These are phyloP conservation scores for Gastrophryne carolinensis DNA, from an alignment of 2,797 vertebrate species.

Conservation along the genomic window DNA sequence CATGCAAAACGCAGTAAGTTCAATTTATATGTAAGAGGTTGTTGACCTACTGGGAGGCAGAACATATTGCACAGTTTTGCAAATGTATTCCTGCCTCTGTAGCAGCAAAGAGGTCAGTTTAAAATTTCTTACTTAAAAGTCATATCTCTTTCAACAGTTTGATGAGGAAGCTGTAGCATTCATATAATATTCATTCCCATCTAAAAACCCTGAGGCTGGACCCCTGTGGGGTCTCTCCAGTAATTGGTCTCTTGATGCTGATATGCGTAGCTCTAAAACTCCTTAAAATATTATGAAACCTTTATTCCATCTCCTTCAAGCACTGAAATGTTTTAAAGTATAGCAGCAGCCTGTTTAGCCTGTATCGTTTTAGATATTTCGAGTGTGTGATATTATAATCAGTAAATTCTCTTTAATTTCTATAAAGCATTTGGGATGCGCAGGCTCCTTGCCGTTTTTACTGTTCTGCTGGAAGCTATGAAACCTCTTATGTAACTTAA, in stretches of 20 bases:
- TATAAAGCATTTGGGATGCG: constrained; percentile 9
- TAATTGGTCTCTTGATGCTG: constrained; percentile 73
- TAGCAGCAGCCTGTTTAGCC: constrained; percentile 52
- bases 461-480: constrained; percentile 19
- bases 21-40: not conserved
- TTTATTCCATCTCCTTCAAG: constrained; percentile 64
- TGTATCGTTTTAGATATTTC: constrained; percentile 44
- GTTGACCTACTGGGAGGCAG: not conserved
- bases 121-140: constrained; percentile 60
- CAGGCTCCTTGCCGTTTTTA: constrained; percentile 15
- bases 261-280: constrained; percentile 61
- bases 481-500: constrained; percentile 14
- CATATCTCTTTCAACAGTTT: constrained; percentile 63
- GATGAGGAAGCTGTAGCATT: constrained; percentile 64
- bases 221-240: constrained; percentile 65
- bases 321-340: constrained; percentile 55
- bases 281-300: constrained; percentile 64
- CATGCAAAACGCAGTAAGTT: no score
- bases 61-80: constrained; percentile 20
- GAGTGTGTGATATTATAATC: constrained; percentile 51
- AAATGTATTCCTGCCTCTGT: not conserved
- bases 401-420: constrained; percentile 49
- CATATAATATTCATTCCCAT: constrained; percentile 78
- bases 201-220: constrained; percentile 67
- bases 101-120: constrained; percentile 49